Percentiles rank a stretch among this genome's conserved stretches.
Conservation (phyloP, 2,888 invertebrate genomes). For the Bhutanitis thaidina region DNA sequence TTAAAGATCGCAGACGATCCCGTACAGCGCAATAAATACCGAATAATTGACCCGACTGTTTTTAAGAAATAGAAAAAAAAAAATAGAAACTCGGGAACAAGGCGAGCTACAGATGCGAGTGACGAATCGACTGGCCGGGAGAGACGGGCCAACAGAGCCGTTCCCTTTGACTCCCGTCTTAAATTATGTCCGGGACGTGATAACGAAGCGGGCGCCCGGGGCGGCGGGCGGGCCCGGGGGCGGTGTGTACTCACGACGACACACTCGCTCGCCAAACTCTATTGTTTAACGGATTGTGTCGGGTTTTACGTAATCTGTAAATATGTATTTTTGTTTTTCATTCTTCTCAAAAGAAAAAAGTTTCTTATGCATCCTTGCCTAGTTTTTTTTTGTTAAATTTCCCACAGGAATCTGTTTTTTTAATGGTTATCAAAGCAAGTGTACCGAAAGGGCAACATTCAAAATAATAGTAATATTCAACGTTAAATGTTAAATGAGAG, state of each 20-base stretch:
- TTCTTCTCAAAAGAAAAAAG: too few species aligned
- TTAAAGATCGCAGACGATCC: not conserved
- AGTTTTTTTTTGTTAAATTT: too few species aligned
- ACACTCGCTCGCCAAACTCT: conserved; percentile 32
- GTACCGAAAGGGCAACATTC: too few species aligned
- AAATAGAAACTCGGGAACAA: conserved; percentile 28
- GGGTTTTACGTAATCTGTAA: conserved; percentile 11
- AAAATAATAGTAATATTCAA: too few species aligned
- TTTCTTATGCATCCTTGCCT: too few species aligned
- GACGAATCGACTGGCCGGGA: conserved; percentile 27
- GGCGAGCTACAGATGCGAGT: conserved; percentile 33
- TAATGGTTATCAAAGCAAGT: too few species aligned
- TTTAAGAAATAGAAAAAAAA: not conserved
- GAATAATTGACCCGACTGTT: too few species aligned
- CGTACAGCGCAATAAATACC: too few species aligned
- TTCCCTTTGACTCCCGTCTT: conserved; percentile 52
- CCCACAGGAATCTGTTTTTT: too few species aligned
- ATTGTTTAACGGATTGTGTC: conserved; percentile 36
- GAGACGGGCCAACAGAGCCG: conserved; percentile 23
- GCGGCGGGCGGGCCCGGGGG: conserved; percentile 21
- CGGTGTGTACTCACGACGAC: conserved; percentile 54
- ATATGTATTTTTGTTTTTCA: not conserved
- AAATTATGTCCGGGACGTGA: conserved; percentile 76
- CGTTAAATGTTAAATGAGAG: too few species aligned
- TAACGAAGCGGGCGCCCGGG: conserved; percentile 45